Percentiles rank a stretch among this genome's conserved stretches.
phyloP scores from a whole-genome alignment of 1,140 invertebrate species.

The Rhynchophorus ferrugineus region DNA sequence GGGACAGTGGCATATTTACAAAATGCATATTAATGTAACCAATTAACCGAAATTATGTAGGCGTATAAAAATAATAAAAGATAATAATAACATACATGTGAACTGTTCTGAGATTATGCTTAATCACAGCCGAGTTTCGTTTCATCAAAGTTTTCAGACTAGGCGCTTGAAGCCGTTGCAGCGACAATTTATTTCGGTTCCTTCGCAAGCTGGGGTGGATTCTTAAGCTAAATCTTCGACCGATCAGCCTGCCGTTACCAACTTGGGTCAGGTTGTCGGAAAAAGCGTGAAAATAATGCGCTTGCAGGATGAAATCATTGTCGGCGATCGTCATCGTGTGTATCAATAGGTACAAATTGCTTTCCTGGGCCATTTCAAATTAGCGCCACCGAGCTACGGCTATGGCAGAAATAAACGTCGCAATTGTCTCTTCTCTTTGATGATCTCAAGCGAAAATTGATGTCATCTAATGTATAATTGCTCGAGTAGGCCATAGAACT shows the following conservation, averaged over 20 bases:
- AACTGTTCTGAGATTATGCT: slow-evolving; percentile 36
- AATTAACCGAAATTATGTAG: neutral
- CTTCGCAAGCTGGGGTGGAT: slow-evolving; percentile 25
- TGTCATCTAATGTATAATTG: slow-evolving; percentile 35
- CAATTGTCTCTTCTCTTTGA: slow-evolving; percentile 30
- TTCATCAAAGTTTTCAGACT: slow-evolving; percentile 33
- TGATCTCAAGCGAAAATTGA: slow-evolving; percentile 26
- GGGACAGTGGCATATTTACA: neutral
- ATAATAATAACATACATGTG: slow-evolving; percentile 33
- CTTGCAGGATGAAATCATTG: slow-evolving; percentile 33
- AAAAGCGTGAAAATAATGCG: slow-evolving; percentile 38
- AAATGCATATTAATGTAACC: neutral
- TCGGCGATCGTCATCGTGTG: slow-evolving; percentile 40
- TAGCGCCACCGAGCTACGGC: slow-evolving; percentile 32
- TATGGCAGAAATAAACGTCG: slow-evolving; percentile 31
- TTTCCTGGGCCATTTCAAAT: slow-evolving; percentile 28
- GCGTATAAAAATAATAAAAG: neutral
- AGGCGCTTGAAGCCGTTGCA: slow-evolving; percentile 23
- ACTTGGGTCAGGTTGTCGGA: slow-evolving; percentile 12
- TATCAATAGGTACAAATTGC: slow-evolving; percentile 30
- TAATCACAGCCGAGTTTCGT: slow-evolving; percentile 29
- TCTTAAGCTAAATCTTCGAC: slow-evolving; percentile 29
- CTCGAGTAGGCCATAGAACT: slow-evolving; percentile 10
- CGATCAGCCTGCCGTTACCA: slow-evolving; percentile 27
- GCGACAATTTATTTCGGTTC: slow-evolving; percentile 22